Conservation (phyloP, 1,140 invertebrate species). For the Reticulitermes speratus region DNA sequence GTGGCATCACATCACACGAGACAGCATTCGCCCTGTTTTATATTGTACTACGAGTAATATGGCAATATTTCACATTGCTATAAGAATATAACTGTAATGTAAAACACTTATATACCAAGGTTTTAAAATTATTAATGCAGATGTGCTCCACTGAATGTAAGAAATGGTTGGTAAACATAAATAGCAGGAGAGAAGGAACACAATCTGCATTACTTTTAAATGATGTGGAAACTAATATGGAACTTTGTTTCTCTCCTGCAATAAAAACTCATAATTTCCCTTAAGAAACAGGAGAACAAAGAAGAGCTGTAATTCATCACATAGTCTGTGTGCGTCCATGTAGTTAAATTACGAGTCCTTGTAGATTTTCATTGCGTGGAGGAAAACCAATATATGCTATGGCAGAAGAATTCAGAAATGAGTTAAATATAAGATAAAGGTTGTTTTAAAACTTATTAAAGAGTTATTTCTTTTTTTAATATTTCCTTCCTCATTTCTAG, state of each 20-base stretch:
- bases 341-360: background rate
- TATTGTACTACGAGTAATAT: too few species aligned
- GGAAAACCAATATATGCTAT: background rate
- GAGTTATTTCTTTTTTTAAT: background rate
- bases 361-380: background rate
- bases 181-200: background rate
- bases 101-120: background rate
- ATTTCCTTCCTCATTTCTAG: background rate
- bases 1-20: too few species aligned
- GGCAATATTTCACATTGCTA: too few species aligned
- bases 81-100: too few species aligned
- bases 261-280: background rate
- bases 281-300: background rate
- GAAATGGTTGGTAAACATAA: background rate
- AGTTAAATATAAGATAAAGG: slow-evolving; percentile 6
- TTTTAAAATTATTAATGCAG: background rate
- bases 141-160: background rate
- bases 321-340: background rate
- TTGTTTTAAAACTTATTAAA: background rate
- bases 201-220: background rate
- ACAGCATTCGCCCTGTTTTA: too few species aligned
- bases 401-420: background rate
- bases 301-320: background rate
- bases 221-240: background rate
- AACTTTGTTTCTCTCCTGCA: background rate